phyloP scores from a whole-genome alignment of 2,113 vertebrate genomes.

The Myiagra hebetior region DNA sequence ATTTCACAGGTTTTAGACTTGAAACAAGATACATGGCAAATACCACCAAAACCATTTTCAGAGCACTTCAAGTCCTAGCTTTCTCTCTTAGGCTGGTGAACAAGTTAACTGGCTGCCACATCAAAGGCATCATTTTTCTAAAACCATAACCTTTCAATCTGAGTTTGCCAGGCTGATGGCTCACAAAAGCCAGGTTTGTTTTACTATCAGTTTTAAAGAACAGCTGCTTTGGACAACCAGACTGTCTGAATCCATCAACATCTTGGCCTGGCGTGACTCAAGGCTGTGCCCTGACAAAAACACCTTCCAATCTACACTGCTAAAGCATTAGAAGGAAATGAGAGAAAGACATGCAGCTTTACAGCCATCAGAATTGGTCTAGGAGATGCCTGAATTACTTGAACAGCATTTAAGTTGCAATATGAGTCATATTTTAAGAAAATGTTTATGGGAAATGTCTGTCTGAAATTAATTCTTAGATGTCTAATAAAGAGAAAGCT shows the following conservation, averaged over 20 bases:
- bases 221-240: not conserved
- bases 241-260: not conserved
- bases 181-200: not conserved
- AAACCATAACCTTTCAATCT: not conserved
- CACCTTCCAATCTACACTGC: not conserved
- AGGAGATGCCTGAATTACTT: not conserved
- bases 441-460: not conserved
- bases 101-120: not conserved
- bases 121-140: not conserved
- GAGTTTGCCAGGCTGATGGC: not conserved
- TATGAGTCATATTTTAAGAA: not conserved
- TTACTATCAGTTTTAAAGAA: not conserved
- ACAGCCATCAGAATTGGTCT: not conserved
- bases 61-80: not conserved
- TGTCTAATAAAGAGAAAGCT: not conserved
- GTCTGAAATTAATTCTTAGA: not conserved
- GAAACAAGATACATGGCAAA: not conserved
- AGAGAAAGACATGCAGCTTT: not conserved
- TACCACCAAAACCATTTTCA: accelerated
- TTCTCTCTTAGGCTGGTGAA: not conserved
- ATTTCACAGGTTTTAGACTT: not conserved
- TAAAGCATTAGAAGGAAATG: not conserved
- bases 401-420: not conserved
- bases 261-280: not conserved
- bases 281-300: not conserved